Conservation (phyloP, 2,888 invertebrate genomes). For the Octonoba sinensis region DNA sequence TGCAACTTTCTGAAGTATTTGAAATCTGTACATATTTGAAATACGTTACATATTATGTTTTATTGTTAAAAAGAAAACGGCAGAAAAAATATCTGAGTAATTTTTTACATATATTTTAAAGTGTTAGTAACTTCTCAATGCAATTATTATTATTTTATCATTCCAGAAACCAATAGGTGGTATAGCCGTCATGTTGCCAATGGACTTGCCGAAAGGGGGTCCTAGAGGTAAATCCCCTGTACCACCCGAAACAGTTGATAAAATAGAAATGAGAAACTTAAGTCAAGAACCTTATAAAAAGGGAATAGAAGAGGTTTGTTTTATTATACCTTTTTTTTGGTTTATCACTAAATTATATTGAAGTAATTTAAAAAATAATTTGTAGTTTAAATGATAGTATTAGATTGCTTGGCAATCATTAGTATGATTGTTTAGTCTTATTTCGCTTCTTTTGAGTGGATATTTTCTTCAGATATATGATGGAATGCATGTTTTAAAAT, state of each 20-base stretch:
- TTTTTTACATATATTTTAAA: too few species aligned
- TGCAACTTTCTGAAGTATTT: too few species aligned
- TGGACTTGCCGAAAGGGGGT: constrained; percentile 68
- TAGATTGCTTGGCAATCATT: too few species aligned
- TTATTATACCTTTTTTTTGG: neutral
- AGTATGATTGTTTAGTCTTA: neutral
- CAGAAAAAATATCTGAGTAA: too few species aligned
- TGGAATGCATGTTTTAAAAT: neutral
- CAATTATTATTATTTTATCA: neutral
- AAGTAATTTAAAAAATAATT: too few species aligned
- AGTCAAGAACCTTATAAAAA: constrained; percentile 50
- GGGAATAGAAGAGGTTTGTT: constrained; percentile 48
- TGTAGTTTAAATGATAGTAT: too few species aligned
- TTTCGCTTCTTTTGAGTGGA: neutral
- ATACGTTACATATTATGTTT: too few species aligned
- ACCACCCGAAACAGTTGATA: constrained; percentile 48
- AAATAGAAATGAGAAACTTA: constrained; percentile 34
- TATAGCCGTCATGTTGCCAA: constrained; percentile 84
- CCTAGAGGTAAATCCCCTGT: constrained; percentile 56
- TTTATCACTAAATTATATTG: too few species aligned
- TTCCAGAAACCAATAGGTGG: constrained; percentile 85
- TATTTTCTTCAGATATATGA: neutral
- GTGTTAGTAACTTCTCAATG: too few species aligned
- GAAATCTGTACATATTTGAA: too few species aligned
- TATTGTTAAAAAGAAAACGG: too few species aligned